Conservation (phyloP, 23 tunicate genomes). For the Clavelina lepadiformis region DNA sequence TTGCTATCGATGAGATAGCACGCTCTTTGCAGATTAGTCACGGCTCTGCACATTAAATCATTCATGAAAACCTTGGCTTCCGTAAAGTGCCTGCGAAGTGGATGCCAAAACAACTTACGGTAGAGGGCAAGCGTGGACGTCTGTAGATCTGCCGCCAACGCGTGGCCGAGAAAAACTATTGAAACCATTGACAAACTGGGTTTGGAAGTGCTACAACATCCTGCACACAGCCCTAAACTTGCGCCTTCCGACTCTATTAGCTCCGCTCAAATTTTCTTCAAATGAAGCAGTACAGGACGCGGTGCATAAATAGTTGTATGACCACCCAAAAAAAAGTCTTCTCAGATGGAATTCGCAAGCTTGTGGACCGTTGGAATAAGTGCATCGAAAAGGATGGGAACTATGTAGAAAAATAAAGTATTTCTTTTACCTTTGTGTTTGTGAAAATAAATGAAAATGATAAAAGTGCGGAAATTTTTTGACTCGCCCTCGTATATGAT, state of each 20-base stretch:
- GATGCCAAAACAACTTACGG: conserved; percentile 19
- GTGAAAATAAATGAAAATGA: too few species aligned
- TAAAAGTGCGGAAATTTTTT: too few species aligned
- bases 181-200: conserved; percentile 24
- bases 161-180: conserved; percentile 19
- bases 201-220: conserved; percentile 23
- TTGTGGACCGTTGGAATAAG: too few species aligned
- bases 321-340: conserved; percentile 8
- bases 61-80: conserved; percentile 30
- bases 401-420: too few species aligned
- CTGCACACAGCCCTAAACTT: conserved; percentile 33
- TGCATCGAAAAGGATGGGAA: too few species aligned
- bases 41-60: conserved; percentile 22
- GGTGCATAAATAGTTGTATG: conserved; percentile 20
- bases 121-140: conserved; percentile 11
- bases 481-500: too few species aligned
- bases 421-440: too few species aligned
- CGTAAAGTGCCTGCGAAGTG: conserved; percentile 16
- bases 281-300: not conserved
- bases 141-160: conserved; percentile 15
- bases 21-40: conserved; percentile 29
- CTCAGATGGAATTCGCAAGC: conserved; percentile 7
- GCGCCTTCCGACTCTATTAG: conserved; percentile 16
- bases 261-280: conserved; percentile 24
- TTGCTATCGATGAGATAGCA: conserved; percentile 31